Conservation (phyloP, 2,113 vertebrate genomes). For the Myotis yumanensis region DNA sequence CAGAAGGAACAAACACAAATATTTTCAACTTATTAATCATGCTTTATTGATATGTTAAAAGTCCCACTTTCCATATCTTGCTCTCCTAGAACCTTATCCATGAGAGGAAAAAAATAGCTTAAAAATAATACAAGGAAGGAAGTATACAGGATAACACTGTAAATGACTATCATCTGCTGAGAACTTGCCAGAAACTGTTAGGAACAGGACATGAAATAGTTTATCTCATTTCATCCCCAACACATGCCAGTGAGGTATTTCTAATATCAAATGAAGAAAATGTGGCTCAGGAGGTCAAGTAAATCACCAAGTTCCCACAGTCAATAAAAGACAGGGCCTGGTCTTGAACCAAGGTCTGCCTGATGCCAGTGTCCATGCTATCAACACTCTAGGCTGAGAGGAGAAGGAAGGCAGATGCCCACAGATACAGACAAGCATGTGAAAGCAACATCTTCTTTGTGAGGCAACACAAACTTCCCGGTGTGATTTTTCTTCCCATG, state of each 20-base stretch:
- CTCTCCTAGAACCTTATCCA: not conserved
- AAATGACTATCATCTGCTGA: not conserved
- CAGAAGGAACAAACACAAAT: conserved; percentile 24
- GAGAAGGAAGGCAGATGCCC: not conserved
- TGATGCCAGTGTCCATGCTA: not conserved
- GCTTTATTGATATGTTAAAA: not conserved
- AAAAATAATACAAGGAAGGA: not conserved
- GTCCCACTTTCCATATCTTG: not conserved
- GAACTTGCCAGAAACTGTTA: not conserved
- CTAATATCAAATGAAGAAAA: not conserved
- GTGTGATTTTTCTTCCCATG: not conserved
- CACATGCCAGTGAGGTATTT: not conserved
- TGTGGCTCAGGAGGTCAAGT: not conserved
- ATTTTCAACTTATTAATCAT: not conserved
- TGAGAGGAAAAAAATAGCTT: not conserved
- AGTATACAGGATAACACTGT: not conserved
- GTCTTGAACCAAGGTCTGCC: not conserved
- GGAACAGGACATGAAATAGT: not conserved
- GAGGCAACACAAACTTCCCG: not conserved
- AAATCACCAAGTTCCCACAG: not conserved
- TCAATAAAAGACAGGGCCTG: not conserved
- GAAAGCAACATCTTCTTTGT: not conserved
- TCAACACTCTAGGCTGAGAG: not conserved
- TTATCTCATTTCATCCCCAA: not conserved
- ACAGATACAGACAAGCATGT: not conserved